phyloP scores from a whole-genome alignment of 2,888 invertebrate species.

The Pinctada fucata region DNA sequence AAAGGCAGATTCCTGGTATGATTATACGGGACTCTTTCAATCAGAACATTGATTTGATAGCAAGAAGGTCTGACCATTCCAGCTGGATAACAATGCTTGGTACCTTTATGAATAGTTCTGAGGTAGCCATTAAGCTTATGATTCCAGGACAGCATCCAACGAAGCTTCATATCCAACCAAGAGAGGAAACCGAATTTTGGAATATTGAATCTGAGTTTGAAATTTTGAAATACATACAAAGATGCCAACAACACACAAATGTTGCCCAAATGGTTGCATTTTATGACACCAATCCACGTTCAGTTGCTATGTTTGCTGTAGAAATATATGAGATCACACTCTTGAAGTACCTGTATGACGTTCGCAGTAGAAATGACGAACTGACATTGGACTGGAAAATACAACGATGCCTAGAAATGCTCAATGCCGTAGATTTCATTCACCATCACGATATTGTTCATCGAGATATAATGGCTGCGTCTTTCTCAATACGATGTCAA shows the following conservation, averaged over 20 bases:
- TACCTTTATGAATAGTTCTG: too few species aligned
- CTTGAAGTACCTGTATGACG: neutral
- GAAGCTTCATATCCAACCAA: too few species aligned
- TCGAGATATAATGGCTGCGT: neutral
- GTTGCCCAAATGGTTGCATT: conserved; percentile 4
- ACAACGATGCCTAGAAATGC: neutral
- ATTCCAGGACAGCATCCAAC: too few species aligned
- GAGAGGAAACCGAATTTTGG: neutral
- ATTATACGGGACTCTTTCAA: too few species aligned
- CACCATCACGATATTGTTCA: conserved; percentile 4
- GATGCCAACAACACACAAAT: neutral
- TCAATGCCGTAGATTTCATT: neutral
- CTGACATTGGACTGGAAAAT: neutral
- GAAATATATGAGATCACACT: neutral
- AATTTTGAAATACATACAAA: neutral
- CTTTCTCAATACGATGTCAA: neutral
- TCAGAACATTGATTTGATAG: too few species aligned
- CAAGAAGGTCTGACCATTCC: too few species aligned
- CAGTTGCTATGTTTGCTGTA: neutral
- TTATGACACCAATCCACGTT: neutral
- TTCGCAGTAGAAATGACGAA: neutral
- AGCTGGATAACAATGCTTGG: too few species aligned
- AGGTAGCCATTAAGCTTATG: too few species aligned
- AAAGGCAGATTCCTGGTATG: too few species aligned
- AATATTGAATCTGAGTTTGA: neutral